Evolutionary conservation across 1,140 invertebrate species (phyloP).

Genomic region (Microplitis demolitor): DNA sequence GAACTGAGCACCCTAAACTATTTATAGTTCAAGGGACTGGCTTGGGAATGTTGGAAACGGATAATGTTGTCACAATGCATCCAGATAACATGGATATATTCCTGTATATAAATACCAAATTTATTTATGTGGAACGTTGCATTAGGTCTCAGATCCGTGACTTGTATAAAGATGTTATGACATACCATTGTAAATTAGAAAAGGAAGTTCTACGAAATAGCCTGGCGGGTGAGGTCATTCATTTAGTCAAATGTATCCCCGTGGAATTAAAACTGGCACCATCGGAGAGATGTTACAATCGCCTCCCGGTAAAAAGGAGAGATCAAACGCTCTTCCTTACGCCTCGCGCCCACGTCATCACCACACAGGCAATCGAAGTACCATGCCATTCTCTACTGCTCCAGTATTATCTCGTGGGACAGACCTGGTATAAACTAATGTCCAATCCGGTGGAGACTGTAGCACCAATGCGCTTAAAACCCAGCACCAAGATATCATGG

Average conservation of each 20-base stretch:
- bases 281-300: slow-evolving; percentile 27
- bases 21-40: no score
- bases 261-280: slow-evolving; percentile 10
- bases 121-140: slow-evolving; percentile 24
- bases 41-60: no score
- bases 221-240: slow-evolving; percentile 28
- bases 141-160: slow-evolving; percentile 4
- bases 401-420: slow-evolving; percentile 21
- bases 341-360: slow-evolving; percentile 27
- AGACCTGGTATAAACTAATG: no score
- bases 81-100: slow-evolving; percentile 30
- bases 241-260: slow-evolving; percentile 30
- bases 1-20: no score
- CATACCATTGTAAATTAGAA: slow-evolving; percentile 13
- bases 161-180: slow-evolving; percentile 13
- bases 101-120: slow-evolving; percentile 26
- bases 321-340: slow-evolving; percentile 26
- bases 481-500: no score
- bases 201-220: slow-evolving; percentile 8
- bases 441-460: no score
- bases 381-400: slow-evolving; percentile 15
- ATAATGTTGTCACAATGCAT: no score
- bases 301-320: slow-evolving; percentile 20
- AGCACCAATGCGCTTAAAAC: no score
- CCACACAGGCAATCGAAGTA: not conserved